Conservation (phyloP, 2,888 invertebrate genomes). For the Cryptus viduatorius region DNA sequence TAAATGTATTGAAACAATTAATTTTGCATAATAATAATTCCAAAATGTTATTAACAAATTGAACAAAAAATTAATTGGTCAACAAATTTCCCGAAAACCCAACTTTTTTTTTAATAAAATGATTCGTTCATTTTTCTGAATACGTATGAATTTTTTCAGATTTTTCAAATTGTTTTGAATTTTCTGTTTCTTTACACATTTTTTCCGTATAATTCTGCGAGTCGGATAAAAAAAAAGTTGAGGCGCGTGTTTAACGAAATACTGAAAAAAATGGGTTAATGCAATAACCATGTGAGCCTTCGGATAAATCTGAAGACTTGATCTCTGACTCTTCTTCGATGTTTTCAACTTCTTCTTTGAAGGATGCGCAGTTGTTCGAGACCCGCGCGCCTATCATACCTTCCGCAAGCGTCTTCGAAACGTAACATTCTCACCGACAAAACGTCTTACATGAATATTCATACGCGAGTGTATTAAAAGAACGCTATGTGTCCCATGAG, state of each 20-base stretch:
- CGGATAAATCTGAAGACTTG: slow-evolving; percentile 24
- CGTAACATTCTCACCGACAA: slow-evolving; percentile 64
- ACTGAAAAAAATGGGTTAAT: slow-evolving; percentile 37
- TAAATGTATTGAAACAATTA: no score
- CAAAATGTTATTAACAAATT: no score
- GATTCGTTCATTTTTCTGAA: no score
- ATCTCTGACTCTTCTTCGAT: background rate
- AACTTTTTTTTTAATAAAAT: no score
- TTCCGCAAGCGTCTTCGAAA: slow-evolving; percentile 44
- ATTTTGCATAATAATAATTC: no score
- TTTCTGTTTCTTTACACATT: no score
- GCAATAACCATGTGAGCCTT: slow-evolving; percentile 58
- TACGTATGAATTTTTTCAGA: no score
- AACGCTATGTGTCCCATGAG: slow-evolving; percentile 6
- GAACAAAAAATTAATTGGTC: no score
- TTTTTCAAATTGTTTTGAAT: no score
- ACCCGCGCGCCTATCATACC: slow-evolving; percentile 27
- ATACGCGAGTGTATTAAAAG: slow-evolving; percentile 63
- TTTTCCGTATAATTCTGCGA: no score
- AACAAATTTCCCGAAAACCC: no score
- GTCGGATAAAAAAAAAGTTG: background rate
- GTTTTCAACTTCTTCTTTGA: slow-evolving; percentile 31
- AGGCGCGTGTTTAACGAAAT: background rate
- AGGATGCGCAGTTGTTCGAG: background rate
- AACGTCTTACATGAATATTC: slow-evolving; percentile 76